Base-by-base conservation (phyloP, 2,888 invertebrate genomes). In the Carpatolechia fugitivella region DNA sequence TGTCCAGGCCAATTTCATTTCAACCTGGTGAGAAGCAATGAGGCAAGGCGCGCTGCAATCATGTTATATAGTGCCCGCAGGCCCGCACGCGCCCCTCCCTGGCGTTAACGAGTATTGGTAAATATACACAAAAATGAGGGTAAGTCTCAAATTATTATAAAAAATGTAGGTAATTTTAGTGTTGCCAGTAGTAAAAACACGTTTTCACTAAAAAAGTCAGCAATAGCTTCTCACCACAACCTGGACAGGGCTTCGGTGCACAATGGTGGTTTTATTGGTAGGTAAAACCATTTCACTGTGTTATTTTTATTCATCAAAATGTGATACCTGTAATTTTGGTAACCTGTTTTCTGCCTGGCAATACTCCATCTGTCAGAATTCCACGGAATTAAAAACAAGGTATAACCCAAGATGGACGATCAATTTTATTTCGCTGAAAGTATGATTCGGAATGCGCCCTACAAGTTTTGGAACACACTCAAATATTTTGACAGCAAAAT, bases 181-280 rank as follows among this genome's bases (percentile, higher is more conserved):
- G 33, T 6, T 8, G 11, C 5, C 8, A 35, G 16, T 11, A 14
- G 16, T 47, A 13, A 24, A 24, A 24, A 24, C 24, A 24, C 24
- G 29, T 49, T 16, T 16, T 33, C 31, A 11, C 16, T 14, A 8
- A 7, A 20, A 5, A 5, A n/a, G 3, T 11, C 33, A 33, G 11
- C 33, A 8, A 11, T 33, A 33, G 24, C 24, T 24, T 24, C 24
- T 24, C 44, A 44, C 44, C 44, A 20, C 5, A 20, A 13, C 30
- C 48, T 11, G 18, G 48, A 24, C 16, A 10, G n/a, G 20, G 33
- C 20, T 24, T 46, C 31, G 33, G 48, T 30, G 30, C 33, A 44
- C 44, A 44, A 44, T 44, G 44, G 5, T 20, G 44, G 44, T 44
- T 44, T 44, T 44, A 33, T 48, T 31, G 30, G 48, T 30, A 35